phyloP scores from a whole-genome alignment of 2,888 invertebrate genomes.

The Herminia tarsipennalis region DNA sequence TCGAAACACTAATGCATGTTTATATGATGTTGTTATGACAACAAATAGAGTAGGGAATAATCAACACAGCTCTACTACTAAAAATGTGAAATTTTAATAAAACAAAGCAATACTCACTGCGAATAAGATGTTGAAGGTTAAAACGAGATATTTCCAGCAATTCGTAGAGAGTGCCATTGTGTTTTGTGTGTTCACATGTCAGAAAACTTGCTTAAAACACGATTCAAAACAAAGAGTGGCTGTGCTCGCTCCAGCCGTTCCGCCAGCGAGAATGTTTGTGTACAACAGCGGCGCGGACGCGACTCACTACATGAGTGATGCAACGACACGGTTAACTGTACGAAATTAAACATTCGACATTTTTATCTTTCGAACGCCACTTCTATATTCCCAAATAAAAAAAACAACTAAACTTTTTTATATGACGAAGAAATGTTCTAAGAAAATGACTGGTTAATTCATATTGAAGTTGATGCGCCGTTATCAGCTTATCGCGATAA shows the following conservation, averaged over 20 bases:
- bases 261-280: conserved; percentile 75
- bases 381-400: conserved; percentile 47
- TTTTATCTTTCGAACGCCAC: conserved; percentile 51
- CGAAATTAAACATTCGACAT: conserved; percentile 75
- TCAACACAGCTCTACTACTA: conserved; percentile 34
- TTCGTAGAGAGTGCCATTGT: conserved; percentile 80
- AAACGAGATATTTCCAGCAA: conserved; percentile 82
- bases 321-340: conserved; percentile 62
- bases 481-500: conserved; percentile 78
- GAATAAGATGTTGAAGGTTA: conserved; percentile 79
- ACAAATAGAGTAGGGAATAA: conserved; percentile 54
- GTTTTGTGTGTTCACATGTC: conserved; percentile 72
- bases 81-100: conserved; percentile 41
- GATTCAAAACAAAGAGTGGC: conserved; percentile 76
- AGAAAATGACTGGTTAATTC: conserved; percentile 54
- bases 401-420: conserved; percentile 40
- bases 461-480: conserved; percentile 42
- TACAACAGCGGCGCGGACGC: conserved; percentile 46
- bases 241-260: conserved; percentile 62
- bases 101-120: conserved; percentile 69
- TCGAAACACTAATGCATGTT: conserved; percentile 22
- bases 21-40: conserved; percentile 72
- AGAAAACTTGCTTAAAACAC: conserved; percentile 69
- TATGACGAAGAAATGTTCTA: conserved; percentile 41
- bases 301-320: conserved; percentile 59